Base-by-base conservation (phyloP, 2,797 vertebrate species). In the Hemitrygon akajei region DNA sequence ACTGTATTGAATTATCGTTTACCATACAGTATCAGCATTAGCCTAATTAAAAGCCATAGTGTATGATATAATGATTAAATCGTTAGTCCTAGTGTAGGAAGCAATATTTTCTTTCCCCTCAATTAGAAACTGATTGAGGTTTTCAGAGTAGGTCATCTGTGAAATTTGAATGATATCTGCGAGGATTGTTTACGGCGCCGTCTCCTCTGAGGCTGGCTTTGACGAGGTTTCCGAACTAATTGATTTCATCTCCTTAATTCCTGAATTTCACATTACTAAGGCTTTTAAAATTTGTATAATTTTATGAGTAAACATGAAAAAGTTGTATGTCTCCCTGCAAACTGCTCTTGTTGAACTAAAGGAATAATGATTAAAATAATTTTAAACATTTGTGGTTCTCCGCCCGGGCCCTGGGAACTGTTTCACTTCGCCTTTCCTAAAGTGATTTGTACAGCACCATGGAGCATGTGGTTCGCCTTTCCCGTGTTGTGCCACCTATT, bases 111-210 rank as follows among this genome's bases (percentile, higher is more conserved):
- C 97, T 98, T 98, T 98, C 98, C 97, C 97, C 98, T 98, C 98
- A 99, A 99, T 99, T 99, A 98, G 97, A 97, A 97, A 97, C 97
- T 98, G 98, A 99, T 98, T 98, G 98, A 97, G 98, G 98, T 98
- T 99, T 99, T 98, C 98, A 98, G 97, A 97, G 97, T 97, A 98
- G 98, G 98, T 99, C 98, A 99, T 97, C 98, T 99, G 98, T 99
- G 98, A 98, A 99, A 99, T 99, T 96, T 98, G 98, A 98, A 99
- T 98, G 98, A 98, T 97, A 98, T 97, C 97, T 98, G 97, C 97
- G 97, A 97, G 96, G 95, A 96, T 97, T 96, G 97, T 96, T 97
- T 97, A 96, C 97, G 97, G 97, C 97, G 97, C 97, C 97, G 97
- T 96, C 96, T 96, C 96, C 96, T n/a, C 96, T 94, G 96, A 96